Evolutionary conservation across 2,797 vertebrate genomes (phyloP).

Genomic region (Lepilemur septentrionalis): DNA sequence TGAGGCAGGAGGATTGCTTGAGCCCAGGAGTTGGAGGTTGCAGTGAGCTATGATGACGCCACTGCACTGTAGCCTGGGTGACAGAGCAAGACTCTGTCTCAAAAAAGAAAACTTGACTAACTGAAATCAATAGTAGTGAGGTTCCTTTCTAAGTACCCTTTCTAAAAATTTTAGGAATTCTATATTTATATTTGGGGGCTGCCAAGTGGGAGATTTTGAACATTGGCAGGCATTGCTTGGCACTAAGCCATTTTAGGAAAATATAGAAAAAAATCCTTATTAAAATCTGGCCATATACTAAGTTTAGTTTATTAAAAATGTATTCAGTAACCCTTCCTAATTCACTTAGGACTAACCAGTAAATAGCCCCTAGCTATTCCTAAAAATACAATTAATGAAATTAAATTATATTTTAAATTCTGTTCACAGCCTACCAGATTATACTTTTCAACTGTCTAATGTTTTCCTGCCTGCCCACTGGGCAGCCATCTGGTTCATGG

Average conservation of each 20-base stretch:
- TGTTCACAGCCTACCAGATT: not conserved
- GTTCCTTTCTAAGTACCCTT: not conserved
- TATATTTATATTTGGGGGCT: not conserved
- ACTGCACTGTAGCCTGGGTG: not conserved
- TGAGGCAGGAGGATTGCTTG: not conserved
- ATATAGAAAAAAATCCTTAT: conserved; percentile 12
- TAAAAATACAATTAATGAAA: conserved; percentile 31
- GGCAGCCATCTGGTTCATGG: not conserved
- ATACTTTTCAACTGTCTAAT: not conserved
- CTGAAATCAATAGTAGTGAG: not conserved
- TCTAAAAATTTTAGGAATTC: conserved; percentile 44
- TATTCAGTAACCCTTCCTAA: not conserved
- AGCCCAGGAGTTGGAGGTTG: not conserved
- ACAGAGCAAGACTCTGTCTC: not conserved
- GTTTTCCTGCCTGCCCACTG: not conserved
- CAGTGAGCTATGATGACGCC: not conserved
- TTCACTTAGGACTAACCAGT: not conserved
- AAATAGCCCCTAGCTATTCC: conserved; percentile 3
- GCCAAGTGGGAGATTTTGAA: not conserved
- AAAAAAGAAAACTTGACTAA: not conserved
- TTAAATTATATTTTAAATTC: conserved; percentile 15
- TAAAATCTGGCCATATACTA: not conserved
- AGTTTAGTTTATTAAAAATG: conserved; percentile 40
- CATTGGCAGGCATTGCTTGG: not conserved
- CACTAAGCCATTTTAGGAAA: not conserved